Evolutionary conservation across 30 jellyfish, hydroid and myxozoan species (phyloP), one percentile per base, ranked within the genome.

Genomic region (Hydractinia symbiolongicarpus): DNA sequence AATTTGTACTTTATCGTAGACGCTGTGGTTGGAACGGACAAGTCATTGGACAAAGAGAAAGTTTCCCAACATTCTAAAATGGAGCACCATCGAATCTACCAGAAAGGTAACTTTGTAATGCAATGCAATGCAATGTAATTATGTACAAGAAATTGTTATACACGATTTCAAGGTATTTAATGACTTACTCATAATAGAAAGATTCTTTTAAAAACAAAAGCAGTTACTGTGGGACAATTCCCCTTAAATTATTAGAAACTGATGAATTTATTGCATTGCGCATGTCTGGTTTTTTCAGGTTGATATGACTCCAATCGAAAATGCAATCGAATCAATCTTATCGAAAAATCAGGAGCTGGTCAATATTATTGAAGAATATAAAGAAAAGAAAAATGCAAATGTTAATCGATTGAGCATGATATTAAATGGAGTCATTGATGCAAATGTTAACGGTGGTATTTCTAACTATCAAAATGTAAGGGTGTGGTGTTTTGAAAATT

Each of bases 371-470:
- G 68, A 78, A 5, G 77, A 57, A 9, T 85, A 76, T 80, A 89
- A 84, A 71, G 55, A 72, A 6, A 77, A 72, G 70, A 86, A 89
- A 9, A 83, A 73, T 14, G 66, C 70, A 30, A 86, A 87, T 61
- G 81, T 93, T 83, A 93, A 93, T 67, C 95, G 95, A 4, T 74
- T 93, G 81, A 93, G 98, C 53, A 93, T 93, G 98, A 89, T 93
- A 17, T 78, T 93, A 54, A 93, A 93, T 79, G 98, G 98, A 49
- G 95, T 93, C 62, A 93, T 93, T 60, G 96, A 93, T 82, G 98
- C 98, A 53, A 93, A 93, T 74, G 98, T 93, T 55, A 93, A 93
- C 83, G 98, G 98, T 4, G 98, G 98, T 5, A 88, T 93, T 50
- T 88, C 98, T 1, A 93, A 93, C 53, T 93, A 93, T 72, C 98